Conservation (phyloP, 2,113 vertebrate species). For the Dicerorhinus sumatrensis region DNA sequence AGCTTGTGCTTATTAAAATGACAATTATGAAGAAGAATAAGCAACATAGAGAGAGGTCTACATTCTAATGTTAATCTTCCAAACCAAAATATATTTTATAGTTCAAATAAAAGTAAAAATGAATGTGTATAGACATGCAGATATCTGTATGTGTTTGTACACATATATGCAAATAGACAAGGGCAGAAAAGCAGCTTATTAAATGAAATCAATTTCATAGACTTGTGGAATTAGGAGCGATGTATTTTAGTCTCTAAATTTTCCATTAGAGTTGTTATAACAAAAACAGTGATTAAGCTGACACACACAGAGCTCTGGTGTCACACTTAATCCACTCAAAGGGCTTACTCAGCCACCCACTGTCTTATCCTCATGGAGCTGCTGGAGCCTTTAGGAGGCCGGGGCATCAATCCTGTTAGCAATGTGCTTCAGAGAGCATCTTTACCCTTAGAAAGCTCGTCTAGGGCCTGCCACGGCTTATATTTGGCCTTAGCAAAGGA, state of each 20-base stretch:
- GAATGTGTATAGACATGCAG: not conserved
- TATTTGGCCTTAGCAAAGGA: not conserved
- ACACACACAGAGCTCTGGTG: not conserved
- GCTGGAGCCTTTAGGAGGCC: not conserved
- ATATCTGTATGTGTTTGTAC: not conserved
- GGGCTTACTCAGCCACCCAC: not conserved
- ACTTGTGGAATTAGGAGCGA: not conserved
- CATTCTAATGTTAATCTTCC: not conserved
- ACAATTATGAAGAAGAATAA: not conserved
- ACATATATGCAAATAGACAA: not conserved
- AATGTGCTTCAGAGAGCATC: not conserved
- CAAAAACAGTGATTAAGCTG: conserved; percentile 44
- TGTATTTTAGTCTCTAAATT: not conserved
- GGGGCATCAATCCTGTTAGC: not conserved
- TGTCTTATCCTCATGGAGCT: not conserved
- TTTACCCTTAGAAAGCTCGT: not conserved
- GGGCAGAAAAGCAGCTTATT: not conserved
- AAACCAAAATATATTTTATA: not conserved
- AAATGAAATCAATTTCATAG: conserved; percentile 28
- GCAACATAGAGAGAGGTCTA: not conserved
- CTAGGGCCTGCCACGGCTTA: not conserved
- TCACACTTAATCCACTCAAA: conserved; percentile 30
- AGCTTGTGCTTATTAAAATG: not conserved
- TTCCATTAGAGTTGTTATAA: conserved; percentile 7
- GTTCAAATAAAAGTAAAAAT: not conserved